phyloP scores from a whole-genome alignment of 1,140 invertebrate species.

The Cotesia chilonis region DNA sequence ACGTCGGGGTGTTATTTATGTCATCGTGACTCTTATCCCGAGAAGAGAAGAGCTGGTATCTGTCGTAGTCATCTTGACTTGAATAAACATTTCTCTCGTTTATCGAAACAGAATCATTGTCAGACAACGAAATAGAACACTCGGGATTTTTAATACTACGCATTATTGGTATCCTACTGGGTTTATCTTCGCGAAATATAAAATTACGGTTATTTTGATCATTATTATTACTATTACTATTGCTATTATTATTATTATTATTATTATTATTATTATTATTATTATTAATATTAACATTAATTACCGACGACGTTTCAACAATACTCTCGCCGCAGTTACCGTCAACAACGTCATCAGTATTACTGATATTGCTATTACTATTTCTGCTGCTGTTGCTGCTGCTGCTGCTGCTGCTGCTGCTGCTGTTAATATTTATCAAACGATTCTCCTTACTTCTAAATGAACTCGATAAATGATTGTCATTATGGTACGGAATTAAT shows the following conservation, averaged over 20 bases:
- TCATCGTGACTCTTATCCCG: slow-evolving; percentile 41
- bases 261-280: background rate
- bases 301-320: background rate
- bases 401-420: background rate
- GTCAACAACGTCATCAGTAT: slow-evolving; percentile 22
- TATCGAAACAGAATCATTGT: slow-evolving; percentile 46
- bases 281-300: background rate
- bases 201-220: slow-evolving; percentile 25
- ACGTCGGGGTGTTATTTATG: slow-evolving; percentile 51
- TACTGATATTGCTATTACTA: background rate
- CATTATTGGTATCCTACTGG: slow-evolving; percentile 56
- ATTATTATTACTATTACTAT: background rate
- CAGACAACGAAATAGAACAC: slow-evolving; percentile 39
- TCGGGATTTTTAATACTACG: slow-evolving; percentile 49
- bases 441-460: slow-evolving; percentile 12
- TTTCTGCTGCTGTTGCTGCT: slow-evolving; percentile 24
- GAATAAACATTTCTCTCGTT: slow-evolving; percentile 46
- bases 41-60: background rate
- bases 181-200: slow-evolving; percentile 43
- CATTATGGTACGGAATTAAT: slow-evolving; percentile 14
- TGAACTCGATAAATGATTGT: slow-evolving; percentile 33
- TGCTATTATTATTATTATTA: too few species aligned
- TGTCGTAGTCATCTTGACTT: slow-evolving; percentile 46
- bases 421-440: slow-evolving; percentile 9
- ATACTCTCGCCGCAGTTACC: slow-evolving; percentile 9